Base-by-base conservation (phyloP, 1,140 invertebrate species). In the Papilio helenus region DNA sequence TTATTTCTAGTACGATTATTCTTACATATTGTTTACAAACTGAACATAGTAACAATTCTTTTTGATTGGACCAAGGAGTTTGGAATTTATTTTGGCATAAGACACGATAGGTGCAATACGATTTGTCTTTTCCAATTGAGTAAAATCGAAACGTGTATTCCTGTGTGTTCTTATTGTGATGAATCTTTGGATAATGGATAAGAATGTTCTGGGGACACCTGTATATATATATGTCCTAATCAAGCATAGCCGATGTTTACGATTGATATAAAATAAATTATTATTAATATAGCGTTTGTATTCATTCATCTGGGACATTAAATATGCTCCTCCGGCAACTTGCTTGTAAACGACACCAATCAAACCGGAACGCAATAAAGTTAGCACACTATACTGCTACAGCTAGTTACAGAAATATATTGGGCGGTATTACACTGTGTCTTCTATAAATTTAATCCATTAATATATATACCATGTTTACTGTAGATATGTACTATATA, bases 141-240 rank as follows among this genome's bases (percentile, higher is more conserved):
- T 82, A 83, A 83, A 87, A 85, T 82, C 85, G 86, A 87, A 34
- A 34, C 34, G 34, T 34, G 34, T 5, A 34, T 34, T 44, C 3
- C 46, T 49, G 3, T 49, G 46, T 49, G 46, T 49, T 16, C 46
- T 3, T 49, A 49, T 49, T 49, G 46, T 49, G 3, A 49, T 49
- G 46, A 49, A 49, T 16, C 46, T 49, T 49, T 16, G 46, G 16
- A n/a, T n/a, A n/a, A n/a, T n/a, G n/a, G n/a, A n/a, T n/a, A n/a
- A 49, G 46, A 14, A 49, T 49, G 16, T 16, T 18, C 5, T 8
- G 46, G 16, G 14, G 5, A 49, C 16, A 49, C 16, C 16, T 16
- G 16, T n/a, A n/a, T n/a, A n/a, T n/a, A n/a, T n/a, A n/a, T n/a
- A n/a, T n/a, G n/a, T n/a, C n/a, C n/a, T n/a, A n/a, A n/a, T n/a